A percentile compares a stretch with the other conserved stretches of the same genome.
phyloP scores from a whole-genome alignment of 2,113 vertebrate genomes.

The Nymphicus hollandicus region DNA sequence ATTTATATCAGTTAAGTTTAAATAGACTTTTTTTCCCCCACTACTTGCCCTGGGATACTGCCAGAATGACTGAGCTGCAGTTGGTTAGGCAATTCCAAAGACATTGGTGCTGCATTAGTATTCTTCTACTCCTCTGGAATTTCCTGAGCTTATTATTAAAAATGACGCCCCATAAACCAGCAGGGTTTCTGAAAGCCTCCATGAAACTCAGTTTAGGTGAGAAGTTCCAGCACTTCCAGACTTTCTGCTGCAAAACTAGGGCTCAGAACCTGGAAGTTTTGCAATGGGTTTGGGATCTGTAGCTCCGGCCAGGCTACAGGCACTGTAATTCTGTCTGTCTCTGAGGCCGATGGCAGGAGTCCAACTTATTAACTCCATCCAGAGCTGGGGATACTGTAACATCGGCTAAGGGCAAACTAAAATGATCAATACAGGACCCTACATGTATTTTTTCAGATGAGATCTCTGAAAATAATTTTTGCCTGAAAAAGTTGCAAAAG shows the following conservation, averaged over 20 bases:
- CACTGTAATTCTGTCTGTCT: not conserved
- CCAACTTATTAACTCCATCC: not conserved
- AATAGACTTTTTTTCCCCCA: not conserved
- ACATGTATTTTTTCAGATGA: not conserved
- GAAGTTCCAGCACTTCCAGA: not conserved
- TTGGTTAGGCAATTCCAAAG: not conserved
- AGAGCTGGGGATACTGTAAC: fast-evolving
- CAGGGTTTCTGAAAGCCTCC: not conserved
- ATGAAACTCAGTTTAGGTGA: not conserved
- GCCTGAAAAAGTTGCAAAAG: not conserved
- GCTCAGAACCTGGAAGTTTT: not conserved
- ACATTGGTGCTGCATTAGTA: not conserved
- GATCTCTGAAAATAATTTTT: not conserved
- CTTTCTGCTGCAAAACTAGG: not conserved
- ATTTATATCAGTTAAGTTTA: not conserved
- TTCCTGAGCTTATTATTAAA: slow-evolving; percentile 43
- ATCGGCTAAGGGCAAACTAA: not conserved
- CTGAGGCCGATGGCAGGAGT: not conserved
- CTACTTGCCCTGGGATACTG: not conserved
- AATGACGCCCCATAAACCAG: not conserved
- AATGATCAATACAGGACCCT: not conserved
- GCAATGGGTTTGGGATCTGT: not conserved
- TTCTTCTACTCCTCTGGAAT: not conserved
- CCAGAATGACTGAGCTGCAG: not conserved
- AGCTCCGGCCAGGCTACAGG: not conserved